Conservation (phyloP, 2,113 vertebrate species). For the Esox niger region DNA sequence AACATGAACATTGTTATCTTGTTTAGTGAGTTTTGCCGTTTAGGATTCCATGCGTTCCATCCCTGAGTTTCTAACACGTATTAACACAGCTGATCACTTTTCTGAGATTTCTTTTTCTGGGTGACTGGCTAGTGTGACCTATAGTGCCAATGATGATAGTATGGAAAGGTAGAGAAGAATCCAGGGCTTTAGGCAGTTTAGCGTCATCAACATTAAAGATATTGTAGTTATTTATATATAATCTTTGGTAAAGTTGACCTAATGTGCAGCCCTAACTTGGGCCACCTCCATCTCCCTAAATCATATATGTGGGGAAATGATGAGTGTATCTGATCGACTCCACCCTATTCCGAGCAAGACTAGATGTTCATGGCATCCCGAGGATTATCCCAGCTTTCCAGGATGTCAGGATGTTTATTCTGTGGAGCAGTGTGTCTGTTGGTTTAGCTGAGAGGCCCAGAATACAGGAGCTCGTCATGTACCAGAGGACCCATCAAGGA, state of each 20-base stretch:
- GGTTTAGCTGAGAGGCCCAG: slow-evolving; percentile 45
- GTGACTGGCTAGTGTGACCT: not conserved
- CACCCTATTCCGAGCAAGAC: too few species aligned
- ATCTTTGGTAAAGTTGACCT: not conserved
- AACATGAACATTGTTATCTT: not conserved
- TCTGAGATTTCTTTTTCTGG: too few species aligned
- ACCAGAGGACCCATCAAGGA: slow-evolving; percentile 25
- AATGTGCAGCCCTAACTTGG: not conserved
- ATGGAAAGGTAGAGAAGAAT: not conserved
- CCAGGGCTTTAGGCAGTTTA: too few species aligned
- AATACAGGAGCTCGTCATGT: too few species aligned
- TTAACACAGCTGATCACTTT: too few species aligned
- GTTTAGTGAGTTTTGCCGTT: too few species aligned
- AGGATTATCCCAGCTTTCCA: not conserved
- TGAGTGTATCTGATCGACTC: not conserved
- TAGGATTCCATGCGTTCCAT: too few species aligned
- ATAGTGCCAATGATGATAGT: not conserved
- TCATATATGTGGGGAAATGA: not conserved
- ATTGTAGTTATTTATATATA: not conserved
- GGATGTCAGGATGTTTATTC: slow-evolving; percentile 56
- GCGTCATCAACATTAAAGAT: not conserved
- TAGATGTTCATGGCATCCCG: too few species aligned
- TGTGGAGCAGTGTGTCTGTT: slow-evolving; percentile 50
- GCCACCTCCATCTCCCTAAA: too few species aligned
- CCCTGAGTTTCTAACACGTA: too few species aligned